Evolutionary conservation across 2,888 invertebrate species (phyloP), one percentile per base, ranked within the genome.

Genomic region (Lasioglossum villosulum): DNA sequence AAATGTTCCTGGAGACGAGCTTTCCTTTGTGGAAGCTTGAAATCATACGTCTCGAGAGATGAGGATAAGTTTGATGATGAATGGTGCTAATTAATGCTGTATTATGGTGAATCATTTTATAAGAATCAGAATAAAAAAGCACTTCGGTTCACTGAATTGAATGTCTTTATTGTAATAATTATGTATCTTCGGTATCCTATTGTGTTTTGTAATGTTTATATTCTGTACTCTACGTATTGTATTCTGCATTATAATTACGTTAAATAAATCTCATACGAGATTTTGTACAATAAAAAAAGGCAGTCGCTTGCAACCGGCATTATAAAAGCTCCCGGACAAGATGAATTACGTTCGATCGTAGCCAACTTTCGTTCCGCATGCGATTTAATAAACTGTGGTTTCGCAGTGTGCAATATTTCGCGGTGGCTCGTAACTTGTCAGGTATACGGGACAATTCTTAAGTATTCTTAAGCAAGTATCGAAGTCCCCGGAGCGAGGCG

Each of bases 381-480:
- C 37, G 68, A 68, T 68, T 37, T 37, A 68, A 68, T 68, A 68
- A 68, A 37, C 68, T 23, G 68, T 10, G 37, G 68, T 68, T 68
- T 23, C 68, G 23, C 0, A 10, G 68, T 12, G 68, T 23, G 37
- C 37, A 19, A 68, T 68, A 37, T 34, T 68, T 68, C 68, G 34
- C 23, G 10, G 37, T 19, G 37, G 68, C 37, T 37, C 68, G 68
- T 68, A 68, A 70, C 39, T 37, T n/a, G 39, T 39, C 70, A n/a
- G n/a, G 70, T 70, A 70, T 70, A 70, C 70, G 70, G 37, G 70
- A 70, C 70, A 39, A 70, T 70, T 70, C 70, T 39, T 39, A 70
- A 70, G 70, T 70, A 70, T 70, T 39, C 70, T 14, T n/a, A 39
- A 70, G 70, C 70, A n/a, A 70, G 70, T 39, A 70, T 70, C 34